phyloP scores from a whole-genome alignment of 1,140 invertebrate genomes.

The Ceratina australensis region DNA sequence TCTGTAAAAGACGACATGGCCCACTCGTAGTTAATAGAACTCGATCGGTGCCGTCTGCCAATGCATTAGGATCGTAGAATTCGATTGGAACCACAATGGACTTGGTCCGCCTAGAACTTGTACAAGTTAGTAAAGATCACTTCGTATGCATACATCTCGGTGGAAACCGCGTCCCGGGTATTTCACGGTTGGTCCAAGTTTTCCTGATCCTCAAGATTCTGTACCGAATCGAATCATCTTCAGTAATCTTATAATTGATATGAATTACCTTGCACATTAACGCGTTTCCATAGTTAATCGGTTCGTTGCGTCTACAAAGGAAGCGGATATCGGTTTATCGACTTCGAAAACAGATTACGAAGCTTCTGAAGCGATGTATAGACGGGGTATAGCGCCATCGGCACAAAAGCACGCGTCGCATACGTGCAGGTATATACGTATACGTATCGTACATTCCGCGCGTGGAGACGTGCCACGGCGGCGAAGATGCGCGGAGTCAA shows the following conservation, averaged over 20 bases:
- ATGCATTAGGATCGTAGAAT: neutral
- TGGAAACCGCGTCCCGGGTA: no score
- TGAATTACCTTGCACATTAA: no score
- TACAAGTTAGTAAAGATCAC: neutral
- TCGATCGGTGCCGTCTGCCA: neutral
- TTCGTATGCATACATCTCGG: neutral
- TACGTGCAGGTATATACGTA: neutral
- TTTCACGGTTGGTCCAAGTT: no score
- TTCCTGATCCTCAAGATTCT: no score
- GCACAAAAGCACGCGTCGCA: neutral
- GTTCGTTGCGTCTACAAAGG: neutral
- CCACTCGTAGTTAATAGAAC: neutral
- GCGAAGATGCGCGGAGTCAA: conserved; percentile 27
- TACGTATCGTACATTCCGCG: neutral
- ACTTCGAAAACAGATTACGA: neutral
- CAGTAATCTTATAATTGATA: no score
- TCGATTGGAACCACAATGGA: neutral
- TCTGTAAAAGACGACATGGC: neutral
- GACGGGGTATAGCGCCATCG: neutral
- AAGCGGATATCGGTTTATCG: neutral
- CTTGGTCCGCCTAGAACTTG: neutral
- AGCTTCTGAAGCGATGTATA: neutral
- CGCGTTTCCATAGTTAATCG: no score
- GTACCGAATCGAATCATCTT: no score
- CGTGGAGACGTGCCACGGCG: neutral